Conservation (phyloP, 1,140 invertebrate genomes). For the Scylla paramamosain region DNA sequence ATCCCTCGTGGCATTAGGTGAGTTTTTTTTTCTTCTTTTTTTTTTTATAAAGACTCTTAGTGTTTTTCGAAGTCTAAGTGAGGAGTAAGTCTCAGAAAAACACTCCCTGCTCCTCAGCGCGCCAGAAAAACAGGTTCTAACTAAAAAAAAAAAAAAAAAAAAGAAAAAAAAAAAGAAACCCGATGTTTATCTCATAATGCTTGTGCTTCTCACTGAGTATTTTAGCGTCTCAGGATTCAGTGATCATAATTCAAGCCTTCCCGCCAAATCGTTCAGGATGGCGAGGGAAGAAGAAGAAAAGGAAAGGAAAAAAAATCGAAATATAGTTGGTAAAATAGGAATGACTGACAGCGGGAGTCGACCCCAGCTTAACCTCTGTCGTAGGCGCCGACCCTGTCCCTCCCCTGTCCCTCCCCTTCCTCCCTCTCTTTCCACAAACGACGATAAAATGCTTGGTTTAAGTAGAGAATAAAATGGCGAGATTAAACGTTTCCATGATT, state of each 20-base stretch:
- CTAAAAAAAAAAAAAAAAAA: no score
- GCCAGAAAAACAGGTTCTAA: not conserved
- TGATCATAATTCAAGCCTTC: not conserved
- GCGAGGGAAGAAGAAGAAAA: no score
- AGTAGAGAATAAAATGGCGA: not conserved
- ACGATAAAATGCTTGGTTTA: not conserved
- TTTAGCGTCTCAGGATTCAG: not conserved
- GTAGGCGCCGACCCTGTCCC: not conserved
- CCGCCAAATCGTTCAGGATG: not conserved
- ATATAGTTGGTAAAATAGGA: not conserved
- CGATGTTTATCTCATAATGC: conserved; percentile 14
- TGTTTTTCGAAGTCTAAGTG: not conserved
- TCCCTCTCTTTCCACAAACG: not conserved
- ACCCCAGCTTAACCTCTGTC: not conserved
- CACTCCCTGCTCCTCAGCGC: not conserved
- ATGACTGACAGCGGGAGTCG: not conserved
- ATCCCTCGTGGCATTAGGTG: no score
- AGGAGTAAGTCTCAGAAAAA: not conserved
- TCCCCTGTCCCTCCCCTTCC: no score
- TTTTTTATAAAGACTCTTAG: not conserved
- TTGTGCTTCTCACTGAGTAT: conserved; percentile 5
- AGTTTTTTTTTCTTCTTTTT: conserved; percentile 2
- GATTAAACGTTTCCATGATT: conserved; percentile 15
- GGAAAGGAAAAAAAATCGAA: not conserved
- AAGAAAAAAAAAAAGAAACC: not conserved